Conservation (phyloP, 2,113 vertebrate species). For the Dendrocopos noguchii region DNA sequence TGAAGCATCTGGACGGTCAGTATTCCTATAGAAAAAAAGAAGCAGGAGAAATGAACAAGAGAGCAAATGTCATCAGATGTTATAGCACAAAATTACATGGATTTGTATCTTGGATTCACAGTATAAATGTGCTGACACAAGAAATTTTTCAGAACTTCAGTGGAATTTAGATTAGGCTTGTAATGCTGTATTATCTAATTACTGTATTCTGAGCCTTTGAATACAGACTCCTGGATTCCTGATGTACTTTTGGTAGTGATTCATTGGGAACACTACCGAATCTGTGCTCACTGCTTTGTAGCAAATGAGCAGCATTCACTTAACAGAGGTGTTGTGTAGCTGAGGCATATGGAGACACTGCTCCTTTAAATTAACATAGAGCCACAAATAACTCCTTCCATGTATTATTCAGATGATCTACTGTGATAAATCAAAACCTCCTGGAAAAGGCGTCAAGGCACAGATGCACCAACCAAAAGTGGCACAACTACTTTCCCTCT, state of each 20-base stretch:
- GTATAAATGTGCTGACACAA: not conserved
- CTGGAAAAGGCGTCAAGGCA: not conserved
- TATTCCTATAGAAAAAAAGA: slow-evolving; percentile 81
- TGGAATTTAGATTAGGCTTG: not conserved
- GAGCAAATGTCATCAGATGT: not conserved
- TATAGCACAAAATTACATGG: not conserved
- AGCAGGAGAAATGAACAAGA: not conserved
- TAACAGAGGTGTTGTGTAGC: not conserved
- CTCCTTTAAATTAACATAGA: not conserved
- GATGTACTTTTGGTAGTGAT: not conserved
- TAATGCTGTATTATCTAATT: not conserved
- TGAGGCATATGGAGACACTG: not conserved
- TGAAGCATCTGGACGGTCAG: slow-evolving; percentile 89
- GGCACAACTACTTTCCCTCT: not conserved
- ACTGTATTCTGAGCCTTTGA: not conserved
- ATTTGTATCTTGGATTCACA: not conserved
- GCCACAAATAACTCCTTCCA: not conserved
- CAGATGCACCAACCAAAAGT: not conserved
- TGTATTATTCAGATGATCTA: not conserved
- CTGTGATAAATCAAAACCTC: not conserved
- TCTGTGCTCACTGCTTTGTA: not conserved
- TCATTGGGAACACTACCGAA: not conserved
- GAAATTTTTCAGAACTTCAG: not conserved
- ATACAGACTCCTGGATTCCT: not conserved
- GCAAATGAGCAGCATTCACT: not conserved